phyloP scores from a whole-genome alignment of 2,888 invertebrate genomes.

The Pterobdella sp. region DNA sequence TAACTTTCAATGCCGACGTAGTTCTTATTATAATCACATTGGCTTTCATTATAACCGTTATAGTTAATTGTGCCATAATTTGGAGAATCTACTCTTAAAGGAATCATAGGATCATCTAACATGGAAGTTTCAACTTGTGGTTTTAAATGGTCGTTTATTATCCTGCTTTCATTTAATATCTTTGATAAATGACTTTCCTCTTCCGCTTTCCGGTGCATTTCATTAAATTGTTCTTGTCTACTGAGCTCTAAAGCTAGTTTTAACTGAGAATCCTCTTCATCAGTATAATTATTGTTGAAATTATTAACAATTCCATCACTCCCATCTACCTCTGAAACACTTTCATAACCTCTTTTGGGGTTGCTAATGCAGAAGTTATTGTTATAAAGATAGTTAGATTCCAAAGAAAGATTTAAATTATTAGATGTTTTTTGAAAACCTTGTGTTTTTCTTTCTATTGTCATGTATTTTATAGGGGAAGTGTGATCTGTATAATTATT shows the following conservation, averaged over 20 bases:
- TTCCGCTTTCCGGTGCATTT: not conserved
- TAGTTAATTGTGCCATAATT: not conserved
- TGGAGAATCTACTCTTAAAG: not conserved
- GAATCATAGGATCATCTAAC: too few relatives aligned
- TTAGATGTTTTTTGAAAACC: not conserved
- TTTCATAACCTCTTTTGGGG: not conserved
- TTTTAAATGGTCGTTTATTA: not conserved
- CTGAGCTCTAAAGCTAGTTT: slow-evolving; percentile 20
- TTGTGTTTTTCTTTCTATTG: not conserved
- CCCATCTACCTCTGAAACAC: not conserved
- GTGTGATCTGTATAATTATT: slow-evolving; percentile 6
- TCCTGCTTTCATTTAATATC: slow-evolving; percentile 16
- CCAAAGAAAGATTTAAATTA: not conserved
- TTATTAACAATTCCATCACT: not conserved
- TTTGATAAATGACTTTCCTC: not conserved
- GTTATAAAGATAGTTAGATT: not conserved
- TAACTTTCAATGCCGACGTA: not conserved
- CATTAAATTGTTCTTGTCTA: slow-evolving; percentile 18
- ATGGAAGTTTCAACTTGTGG: too few relatives aligned
- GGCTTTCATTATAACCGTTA: not conserved
- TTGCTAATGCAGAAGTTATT: not conserved
- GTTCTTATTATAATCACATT: not conserved
- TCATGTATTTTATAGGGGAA: slow-evolving; percentile 4
- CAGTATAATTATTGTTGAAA: not conserved
- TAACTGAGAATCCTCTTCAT: slow-evolving; percentile 14